These are phyloP conservation scores for Pristionchus maxplancki DNA, from an alignment of 2,888 invertebrate genomes.

Conservation along the genomic window DNA sequence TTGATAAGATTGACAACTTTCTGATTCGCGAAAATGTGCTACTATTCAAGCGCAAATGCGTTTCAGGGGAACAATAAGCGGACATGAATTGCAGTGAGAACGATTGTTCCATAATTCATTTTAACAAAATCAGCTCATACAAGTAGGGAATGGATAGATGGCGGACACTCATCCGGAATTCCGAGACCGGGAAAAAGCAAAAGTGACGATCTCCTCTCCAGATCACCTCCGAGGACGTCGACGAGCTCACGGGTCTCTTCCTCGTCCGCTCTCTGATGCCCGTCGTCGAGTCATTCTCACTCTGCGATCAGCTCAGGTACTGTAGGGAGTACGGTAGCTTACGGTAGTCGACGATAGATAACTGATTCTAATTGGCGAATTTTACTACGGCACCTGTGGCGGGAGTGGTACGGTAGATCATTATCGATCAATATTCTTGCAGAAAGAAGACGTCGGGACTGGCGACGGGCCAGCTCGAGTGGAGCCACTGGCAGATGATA, in stretches of 20 bases:
- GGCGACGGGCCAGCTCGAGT: slow-evolving; percentile 94
- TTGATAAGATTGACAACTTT: too few relatives aligned
- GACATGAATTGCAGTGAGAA: too few relatives aligned
- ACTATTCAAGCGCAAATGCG: too few relatives aligned
- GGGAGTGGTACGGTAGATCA: neutral
- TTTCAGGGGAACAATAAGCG: too few relatives aligned
- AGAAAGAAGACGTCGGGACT: slow-evolving; percentile 89
- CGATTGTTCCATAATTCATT: too few relatives aligned
- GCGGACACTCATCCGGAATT: too few relatives aligned
- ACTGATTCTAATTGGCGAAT: neutral
- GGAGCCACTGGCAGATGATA: slow-evolving; percentile 95
- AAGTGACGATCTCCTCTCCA: slow-evolving; percentile 54
- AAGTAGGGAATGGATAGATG: too few relatives aligned
- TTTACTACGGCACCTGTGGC: slow-evolving; percentile 32
- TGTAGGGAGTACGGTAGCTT: slow-evolving; percentile 4
- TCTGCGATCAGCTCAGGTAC: slow-evolving; percentile 92
- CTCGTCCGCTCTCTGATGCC: slow-evolving; percentile 91
- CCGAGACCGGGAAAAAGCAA: too few relatives aligned
- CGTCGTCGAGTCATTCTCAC: slow-evolving; percentile 95
- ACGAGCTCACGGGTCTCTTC: slow-evolving; percentile 91
- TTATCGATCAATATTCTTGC: neutral
- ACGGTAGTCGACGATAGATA: neutral
- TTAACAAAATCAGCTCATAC: too few relatives aligned
- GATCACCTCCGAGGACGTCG: slow-evolving; percentile 91
- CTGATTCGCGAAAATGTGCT: too few relatives aligned